Conservation (phyloP, 2,888 invertebrate species). For the Epinotia brunnichana region DNA sequence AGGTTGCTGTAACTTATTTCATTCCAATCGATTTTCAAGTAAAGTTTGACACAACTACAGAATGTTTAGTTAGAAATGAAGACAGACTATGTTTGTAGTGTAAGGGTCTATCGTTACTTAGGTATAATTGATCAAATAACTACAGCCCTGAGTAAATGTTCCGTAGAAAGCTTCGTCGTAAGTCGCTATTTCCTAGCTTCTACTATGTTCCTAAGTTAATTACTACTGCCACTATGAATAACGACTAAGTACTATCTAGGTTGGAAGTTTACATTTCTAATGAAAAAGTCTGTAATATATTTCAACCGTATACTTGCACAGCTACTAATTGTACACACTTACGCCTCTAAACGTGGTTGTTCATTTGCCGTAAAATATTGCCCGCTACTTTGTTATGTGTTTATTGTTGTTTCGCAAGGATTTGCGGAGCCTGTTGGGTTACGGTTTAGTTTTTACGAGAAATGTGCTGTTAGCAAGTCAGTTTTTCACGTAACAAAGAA, state of each 20-base stretch:
- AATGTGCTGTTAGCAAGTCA: conserved; percentile 31
- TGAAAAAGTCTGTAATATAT: conserved; percentile 17
- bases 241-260: neutral
- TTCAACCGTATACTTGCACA: neutral
- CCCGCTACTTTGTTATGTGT: conserved; percentile 35
- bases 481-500: conserved; percentile 19
- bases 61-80: neutral
- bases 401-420: conserved; percentile 34
- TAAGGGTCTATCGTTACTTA: neutral
- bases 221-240: neutral
- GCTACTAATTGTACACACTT: too few species aligned
- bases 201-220: too few species aligned
- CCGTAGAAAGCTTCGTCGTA: too few species aligned
- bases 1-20: too few species aligned
- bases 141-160: too few species aligned
- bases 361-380: conserved; percentile 33
- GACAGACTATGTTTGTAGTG: neutral
- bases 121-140: neutral
- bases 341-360: conserved; percentile 13
- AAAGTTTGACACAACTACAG: neutral
- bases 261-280: neutral
- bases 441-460: conserved; percentile 33
- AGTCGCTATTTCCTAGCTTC: too few species aligned
- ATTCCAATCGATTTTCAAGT: neutral
- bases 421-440: conserved; percentile 30